Evolutionary conservation across 2,797 vertebrate genomes (phyloP), one percentile per base, ranked within the genome.

Genomic region (Eremophila alpestris): DNA sequence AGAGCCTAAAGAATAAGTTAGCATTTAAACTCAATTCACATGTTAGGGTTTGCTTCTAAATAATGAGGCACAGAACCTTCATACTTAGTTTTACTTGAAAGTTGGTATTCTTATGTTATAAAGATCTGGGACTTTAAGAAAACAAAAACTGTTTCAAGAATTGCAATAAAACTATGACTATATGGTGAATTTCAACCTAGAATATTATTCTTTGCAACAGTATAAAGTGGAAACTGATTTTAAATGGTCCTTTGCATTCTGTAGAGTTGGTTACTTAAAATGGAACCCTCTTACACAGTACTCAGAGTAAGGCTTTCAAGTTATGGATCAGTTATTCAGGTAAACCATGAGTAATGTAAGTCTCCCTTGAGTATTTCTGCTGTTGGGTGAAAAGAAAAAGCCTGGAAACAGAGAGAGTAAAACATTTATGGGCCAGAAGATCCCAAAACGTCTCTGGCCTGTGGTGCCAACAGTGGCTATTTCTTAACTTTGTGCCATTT

Each of bases 121-220:
- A 86, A 24, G 55, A 65, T 19, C 40, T 86, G 79, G 27, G 82
- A 91, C 82, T 71, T 92, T 67, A 91, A 34, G 48, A 71, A 96
- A 93, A 91, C 48, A 88, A 63, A 88, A 91, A 22, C 70, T 71
- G 43, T 65, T 86, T 91, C 67, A 89, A 87, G 83, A n/a, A 73
- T 74, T 83, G 41, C 65, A 89, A 17, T 90, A 88, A 88, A 89
- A 17, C 62, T 59, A 62, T 68, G 40, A 88, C 40, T 69, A 78
- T 91, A 79, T 73, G 63, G 41, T 36, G 65, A 73, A 24, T 86
- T 93, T 90, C 62, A 83, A 43, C 15, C 40, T 55, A 48, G 36
- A 84, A 16, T 89, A 62, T 75, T 91, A 48, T 82, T 86, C 71
- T 93, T 92, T 95, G 71, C 67, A 92, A 83, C 20, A 70, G 10